phyloP scores from a whole-genome alignment of 2,797 vertebrate species.

The Chloroceryle amazona region DNA sequence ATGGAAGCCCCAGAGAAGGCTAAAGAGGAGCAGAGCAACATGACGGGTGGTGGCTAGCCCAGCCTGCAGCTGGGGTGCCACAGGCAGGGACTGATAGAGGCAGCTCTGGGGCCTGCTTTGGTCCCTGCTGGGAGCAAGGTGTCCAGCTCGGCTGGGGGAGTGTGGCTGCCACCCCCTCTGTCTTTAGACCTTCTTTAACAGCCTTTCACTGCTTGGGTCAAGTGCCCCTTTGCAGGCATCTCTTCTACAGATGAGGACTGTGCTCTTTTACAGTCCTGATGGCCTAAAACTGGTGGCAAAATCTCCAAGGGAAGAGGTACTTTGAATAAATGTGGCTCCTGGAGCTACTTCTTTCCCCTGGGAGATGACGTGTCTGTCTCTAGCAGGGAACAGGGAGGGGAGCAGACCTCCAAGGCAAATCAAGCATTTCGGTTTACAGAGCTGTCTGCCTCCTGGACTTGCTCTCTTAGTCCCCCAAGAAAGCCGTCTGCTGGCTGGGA shows the following conservation, averaged over 20 bases:
- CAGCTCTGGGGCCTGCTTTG: neutral
- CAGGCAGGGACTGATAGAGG: neutral
- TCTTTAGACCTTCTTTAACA: neutral
- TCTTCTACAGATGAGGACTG: neutral
- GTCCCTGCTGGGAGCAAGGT: neutral
- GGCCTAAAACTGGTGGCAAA: neutral
- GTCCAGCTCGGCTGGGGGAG: neutral
- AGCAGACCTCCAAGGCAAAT: fast-evolving
- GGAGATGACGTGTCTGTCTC: fast-evolving
- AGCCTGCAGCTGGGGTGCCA: fast-evolving
- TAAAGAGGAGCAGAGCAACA: neutral
- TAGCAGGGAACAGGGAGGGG: fast-evolving
- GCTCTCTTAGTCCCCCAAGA: neutral
- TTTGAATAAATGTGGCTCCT: neutral
- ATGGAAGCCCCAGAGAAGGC: neutral
- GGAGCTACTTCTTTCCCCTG: neutral
- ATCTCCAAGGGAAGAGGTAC: neutral
- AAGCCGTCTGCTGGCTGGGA: neutral
- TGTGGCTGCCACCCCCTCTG: fast-evolving
- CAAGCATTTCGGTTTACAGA: neutral
- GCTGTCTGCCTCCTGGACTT: neutral
- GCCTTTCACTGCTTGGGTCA: neutral
- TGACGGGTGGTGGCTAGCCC: neutral
- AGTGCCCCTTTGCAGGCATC: fast-evolving
- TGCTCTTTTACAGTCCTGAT: neutral